phyloP scores from a whole-genome alignment of 2,113 vertebrate species.

The Cynoglossus semilaevis region DNA sequence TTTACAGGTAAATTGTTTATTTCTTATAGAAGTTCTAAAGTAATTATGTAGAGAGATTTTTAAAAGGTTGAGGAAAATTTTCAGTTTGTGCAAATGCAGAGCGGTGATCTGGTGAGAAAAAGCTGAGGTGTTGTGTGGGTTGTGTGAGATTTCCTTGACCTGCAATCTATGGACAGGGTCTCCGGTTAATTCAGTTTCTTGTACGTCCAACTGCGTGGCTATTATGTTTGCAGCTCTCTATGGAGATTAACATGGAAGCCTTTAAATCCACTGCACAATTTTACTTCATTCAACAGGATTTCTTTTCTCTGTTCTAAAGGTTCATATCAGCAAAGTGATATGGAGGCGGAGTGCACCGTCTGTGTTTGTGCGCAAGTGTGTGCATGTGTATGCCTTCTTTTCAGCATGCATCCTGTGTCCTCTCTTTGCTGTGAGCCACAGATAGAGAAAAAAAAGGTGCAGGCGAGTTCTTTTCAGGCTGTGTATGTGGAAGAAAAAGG shows the following conservation, averaged over 20 bases:
- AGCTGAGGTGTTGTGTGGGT: constrained; percentile 38
- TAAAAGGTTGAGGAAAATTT: constrained; percentile 32
- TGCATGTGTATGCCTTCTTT: constrained; percentile 39
- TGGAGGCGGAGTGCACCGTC: constrained; percentile 8
- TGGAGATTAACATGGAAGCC: constrained; percentile 56
- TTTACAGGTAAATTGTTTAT: background rate
- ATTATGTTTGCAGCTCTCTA: constrained; percentile 59
- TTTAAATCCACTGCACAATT: constrained; percentile 54
- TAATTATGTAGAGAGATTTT: constrained; percentile 43
- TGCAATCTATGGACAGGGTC: constrained; percentile 61
- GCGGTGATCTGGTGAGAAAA: constrained; percentile 34
- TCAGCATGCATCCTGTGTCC: constrained; percentile 33
- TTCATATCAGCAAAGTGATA: constrained; percentile 52
- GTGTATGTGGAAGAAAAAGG: constrained; percentile 30
- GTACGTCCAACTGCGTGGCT: constrained; percentile 44
- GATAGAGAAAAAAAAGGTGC: constrained; percentile 1
- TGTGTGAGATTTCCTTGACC: constrained; percentile 67
- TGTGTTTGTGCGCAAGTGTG: constrained; percentile 13
- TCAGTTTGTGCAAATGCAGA: constrained; percentile 40
- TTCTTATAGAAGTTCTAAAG: constrained; percentile 11
- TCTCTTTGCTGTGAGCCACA: constrained; percentile 17
- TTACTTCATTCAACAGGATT: constrained; percentile 57
- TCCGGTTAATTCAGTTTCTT: constrained; percentile 63
- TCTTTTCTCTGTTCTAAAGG: constrained; percentile 49
- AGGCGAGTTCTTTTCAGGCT: constrained; percentile 28